Evolutionary conservation across 2,888 invertebrate species (phyloP).

Genomic region (Phorcus lineatus): DNA sequence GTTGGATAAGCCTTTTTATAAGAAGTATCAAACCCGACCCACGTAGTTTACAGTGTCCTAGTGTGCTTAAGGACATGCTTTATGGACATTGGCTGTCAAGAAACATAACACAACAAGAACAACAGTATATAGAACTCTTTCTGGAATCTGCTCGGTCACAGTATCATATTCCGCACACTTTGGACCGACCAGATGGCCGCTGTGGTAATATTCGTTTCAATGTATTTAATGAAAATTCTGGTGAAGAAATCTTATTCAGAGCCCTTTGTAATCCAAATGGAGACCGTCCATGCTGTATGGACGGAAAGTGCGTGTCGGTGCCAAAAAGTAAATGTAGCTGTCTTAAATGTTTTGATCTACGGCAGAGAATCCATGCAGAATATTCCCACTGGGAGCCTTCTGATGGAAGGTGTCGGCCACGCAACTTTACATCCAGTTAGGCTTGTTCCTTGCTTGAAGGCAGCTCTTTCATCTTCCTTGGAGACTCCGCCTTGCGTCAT

Average conservation of each 20-base stretch:
- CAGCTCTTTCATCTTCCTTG: not conserved
- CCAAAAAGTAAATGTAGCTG: constrained; percentile 15
- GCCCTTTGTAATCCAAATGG: constrained; percentile 29
- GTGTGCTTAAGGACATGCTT: not conserved
- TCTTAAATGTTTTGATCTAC: constrained; percentile 13
- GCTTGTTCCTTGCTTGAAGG: not conserved
- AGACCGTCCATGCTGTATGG: constrained; percentile 19
- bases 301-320: constrained; percentile 17
- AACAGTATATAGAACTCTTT: not conserved
- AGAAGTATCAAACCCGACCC: no score
- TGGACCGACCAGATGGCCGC: not conserved
- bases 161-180: not conserved
- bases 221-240: not conserved
- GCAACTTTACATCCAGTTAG: not conserved
- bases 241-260: not conserved
- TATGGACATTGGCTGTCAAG: not conserved
- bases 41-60: not conserved
- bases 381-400: constrained; percentile 25
- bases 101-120: not conserved
- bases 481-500: not conserved
- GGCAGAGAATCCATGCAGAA: constrained; percentile 30
- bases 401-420: constrained; percentile 17
- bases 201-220: not conserved
- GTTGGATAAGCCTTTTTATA: no score
- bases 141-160: not conserved